Percentiles rank a stretch among this genome's conserved stretches.
Conservation (phyloP, 2,888 invertebrate species). For the Amaurobius ferox region DNA sequence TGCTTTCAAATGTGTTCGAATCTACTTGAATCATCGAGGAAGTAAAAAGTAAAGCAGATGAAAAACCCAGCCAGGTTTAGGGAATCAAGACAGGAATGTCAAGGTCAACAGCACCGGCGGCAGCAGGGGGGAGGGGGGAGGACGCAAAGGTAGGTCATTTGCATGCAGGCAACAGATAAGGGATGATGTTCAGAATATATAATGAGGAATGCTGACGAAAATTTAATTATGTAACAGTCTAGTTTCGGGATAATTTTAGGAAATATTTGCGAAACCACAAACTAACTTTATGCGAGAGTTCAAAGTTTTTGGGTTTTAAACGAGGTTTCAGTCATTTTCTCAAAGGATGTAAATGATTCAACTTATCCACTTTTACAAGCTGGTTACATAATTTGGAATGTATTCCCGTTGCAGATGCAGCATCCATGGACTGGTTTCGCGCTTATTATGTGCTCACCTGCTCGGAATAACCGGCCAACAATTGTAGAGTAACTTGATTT, state of each 20-base stretch:
- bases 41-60: neutral
- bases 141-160: neutral
- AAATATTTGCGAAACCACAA: neutral
- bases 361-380: no score
- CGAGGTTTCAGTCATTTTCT: no score
- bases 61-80: neutral
- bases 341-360: no score
- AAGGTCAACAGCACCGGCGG: constrained; percentile 53
- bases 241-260: constrained; percentile 24
- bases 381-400: no score
- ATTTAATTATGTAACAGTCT: constrained; percentile 41
- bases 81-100: constrained; percentile 54
- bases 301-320: no score
- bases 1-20: neutral
- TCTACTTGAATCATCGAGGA: neutral
- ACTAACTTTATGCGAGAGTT: no score
- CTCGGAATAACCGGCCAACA: no score
- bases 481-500: no score
- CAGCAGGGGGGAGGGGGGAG: neutral
- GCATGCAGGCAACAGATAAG: constrained; percentile 15
- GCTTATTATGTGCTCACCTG: no score
- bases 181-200: constrained; percentile 18
- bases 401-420: no score
- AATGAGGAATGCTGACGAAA: constrained; percentile 24
- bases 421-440: no score